Base-by-base conservation (phyloP, 2,888 invertebrate genomes). In the Nymphalis c-album region DNA sequence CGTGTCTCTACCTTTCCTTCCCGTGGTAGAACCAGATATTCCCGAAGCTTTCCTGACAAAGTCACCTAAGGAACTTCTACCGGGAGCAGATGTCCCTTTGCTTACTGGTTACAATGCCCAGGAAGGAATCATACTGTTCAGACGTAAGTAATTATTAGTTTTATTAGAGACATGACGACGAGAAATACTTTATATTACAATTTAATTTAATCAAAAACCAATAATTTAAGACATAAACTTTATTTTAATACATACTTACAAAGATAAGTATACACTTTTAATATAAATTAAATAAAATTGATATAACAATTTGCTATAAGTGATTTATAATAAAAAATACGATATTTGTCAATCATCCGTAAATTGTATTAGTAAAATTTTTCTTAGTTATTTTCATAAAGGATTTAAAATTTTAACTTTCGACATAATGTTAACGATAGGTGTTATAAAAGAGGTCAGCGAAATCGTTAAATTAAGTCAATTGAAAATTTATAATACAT, bases 41-140 rank as follows among this genome's bases (percentile, higher is more conserved):
- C 85, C 76, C 31, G 92, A 76, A 7, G 93, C 93, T 51, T 94
- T 95, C 81, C 85, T 95, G 40, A 93, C 93, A 0, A 85, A 90
- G 57, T 78, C 86, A 10, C 95, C 95, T 0, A 76, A 80, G 17
- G 86, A 88, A 0, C 78, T 90, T 45, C 81, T 94, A 51, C 87
- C 90, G 0, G 93, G 93, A 20, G 88, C 91, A 26, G 93, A 93
- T 64, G 93, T 94, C 17, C 95, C 95, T 0, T 92, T 94, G 75
- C 90, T 95, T 72, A 93, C 94, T 0, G 95, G 95, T 0, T 93
- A 94, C 76, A 95, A 94, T 69, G 94, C 94, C 0, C 93, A 95
- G 73, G 95, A 95, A 75, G 95, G 94, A n/a, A 93, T 94, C 78
- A 89, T 94, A 46, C 87, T 94, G n/a, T 93, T 94, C 63, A 83